Percentiles rank a stretch among this genome's conserved stretches.
phyloP scores from a whole-genome alignment of 2,797 vertebrate genomes.

The Trichosurus vulpecula region DNA sequence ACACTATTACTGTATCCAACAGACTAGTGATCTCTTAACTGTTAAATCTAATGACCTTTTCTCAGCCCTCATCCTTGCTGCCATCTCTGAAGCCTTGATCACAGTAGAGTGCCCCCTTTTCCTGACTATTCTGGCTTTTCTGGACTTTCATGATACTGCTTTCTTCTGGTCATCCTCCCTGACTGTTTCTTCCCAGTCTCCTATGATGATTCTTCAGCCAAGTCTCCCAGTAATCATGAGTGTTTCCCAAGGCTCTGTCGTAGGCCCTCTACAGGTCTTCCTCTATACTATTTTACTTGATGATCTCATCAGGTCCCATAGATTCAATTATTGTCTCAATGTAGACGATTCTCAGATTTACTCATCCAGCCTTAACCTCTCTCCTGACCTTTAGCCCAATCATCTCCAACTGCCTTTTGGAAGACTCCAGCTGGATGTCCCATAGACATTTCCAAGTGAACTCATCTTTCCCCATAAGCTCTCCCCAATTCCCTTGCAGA shows the following conservation, averaged over 20 bases:
- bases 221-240: neutral
- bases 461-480: neutral
- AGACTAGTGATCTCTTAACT: neutral
- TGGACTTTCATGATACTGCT: neutral
- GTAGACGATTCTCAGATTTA: neutral
- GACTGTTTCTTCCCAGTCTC: neutral
- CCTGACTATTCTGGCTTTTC: neutral
- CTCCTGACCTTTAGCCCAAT: neutral
- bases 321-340: neutral
- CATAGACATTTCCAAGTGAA: neutral
- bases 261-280: neutral
- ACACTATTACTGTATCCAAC: neutral
- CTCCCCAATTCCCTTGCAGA: neutral
- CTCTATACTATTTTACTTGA: neutral
- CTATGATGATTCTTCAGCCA: neutral
- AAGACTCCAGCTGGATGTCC: neutral
- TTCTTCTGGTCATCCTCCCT: neutral
- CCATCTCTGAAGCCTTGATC: neutral
- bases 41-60: neutral
- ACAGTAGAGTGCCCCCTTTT: neutral
- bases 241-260: neutral
- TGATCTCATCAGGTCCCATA: neutral
- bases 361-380: neutral
- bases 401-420: neutral
- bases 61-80: neutral